These are phyloP conservation scores for Leptogaster cylindrica DNA, from an alignment of 2,888 invertebrate species.

Conservation along the genomic window DNA sequence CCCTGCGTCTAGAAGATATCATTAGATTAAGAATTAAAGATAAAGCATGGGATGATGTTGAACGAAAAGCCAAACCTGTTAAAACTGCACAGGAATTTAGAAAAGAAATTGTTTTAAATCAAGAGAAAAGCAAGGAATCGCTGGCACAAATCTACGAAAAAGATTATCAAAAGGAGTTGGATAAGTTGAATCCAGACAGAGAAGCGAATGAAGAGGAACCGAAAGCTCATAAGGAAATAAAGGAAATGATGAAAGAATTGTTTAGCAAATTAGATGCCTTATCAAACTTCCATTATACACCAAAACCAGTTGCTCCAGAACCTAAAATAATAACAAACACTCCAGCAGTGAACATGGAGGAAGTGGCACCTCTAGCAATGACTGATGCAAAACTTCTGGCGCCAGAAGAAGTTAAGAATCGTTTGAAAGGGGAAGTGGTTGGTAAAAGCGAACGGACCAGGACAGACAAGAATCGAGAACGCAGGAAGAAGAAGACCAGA, in stretches of 20 bases:
- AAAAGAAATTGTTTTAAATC: constrained; percentile 86
- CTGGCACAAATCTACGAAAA: constrained; percentile 94
- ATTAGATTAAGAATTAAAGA: constrained; percentile 92
- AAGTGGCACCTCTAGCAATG: constrained; percentile 89
- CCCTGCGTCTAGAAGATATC: constrained; percentile 84
- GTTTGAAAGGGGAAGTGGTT: constrained; percentile 64
- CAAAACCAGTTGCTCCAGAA: constrained; percentile 84
- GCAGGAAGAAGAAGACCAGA: constrained; percentile 83
- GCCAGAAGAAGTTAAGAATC: constrained; percentile 86
- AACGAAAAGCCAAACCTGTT: constrained; percentile 82
- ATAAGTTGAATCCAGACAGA: constrained; percentile 58
- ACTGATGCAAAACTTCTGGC: constrained; percentile 86
- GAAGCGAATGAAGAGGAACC: constrained; percentile 67
- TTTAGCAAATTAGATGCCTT: constrained; percentile 90
- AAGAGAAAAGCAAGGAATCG: constrained; percentile 92
- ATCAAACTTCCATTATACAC: constrained; percentile 93
- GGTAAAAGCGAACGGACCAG: constrained; percentile 81
- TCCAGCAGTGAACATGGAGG: constrained; percentile 92
- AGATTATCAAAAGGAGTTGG: constrained; percentile 76
- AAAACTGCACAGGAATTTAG: constrained; percentile 84
- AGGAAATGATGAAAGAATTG: constrained; percentile 73
- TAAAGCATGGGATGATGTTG: constrained; percentile 92
- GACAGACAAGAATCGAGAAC: constrained; percentile 88
- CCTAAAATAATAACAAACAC: constrained; percentile 89
- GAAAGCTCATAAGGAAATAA: constrained; percentile 79